phyloP scores from a whole-genome alignment of 35 echinoderm and acorn worm genomes.

The Eucidaris tribuloides region DNA sequence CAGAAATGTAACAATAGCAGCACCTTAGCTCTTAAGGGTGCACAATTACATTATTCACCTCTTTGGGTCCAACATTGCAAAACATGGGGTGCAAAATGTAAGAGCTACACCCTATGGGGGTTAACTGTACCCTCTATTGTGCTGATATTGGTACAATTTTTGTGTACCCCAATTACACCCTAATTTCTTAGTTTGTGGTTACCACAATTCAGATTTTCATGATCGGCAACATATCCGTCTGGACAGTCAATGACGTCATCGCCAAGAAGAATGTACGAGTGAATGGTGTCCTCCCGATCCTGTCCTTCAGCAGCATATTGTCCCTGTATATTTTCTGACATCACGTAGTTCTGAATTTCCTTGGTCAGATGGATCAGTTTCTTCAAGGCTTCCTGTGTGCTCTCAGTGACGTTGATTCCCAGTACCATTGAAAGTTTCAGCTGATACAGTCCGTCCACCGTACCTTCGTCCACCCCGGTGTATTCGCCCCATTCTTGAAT shows the following conservation, averaged over 20 bases:
- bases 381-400: neutral
- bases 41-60: too few species aligned
- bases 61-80: too few species aligned
- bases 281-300: neutral
- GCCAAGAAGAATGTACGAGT: neutral
- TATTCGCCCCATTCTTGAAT: neutral
- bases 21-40: too few species aligned
- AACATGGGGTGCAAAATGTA: too few species aligned
- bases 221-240: neutral
- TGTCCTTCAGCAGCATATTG: neutral
- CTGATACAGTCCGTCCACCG: neutral
- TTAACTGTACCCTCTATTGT: too few species aligned
- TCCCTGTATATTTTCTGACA: neutral
- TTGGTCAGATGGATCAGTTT: neutral
- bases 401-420: neutral
- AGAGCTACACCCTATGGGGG: too few species aligned
- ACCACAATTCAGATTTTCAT: slow-evolving; percentile 4
- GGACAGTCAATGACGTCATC: neutral
- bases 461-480: neutral
- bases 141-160: too few species aligned
- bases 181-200: too few species aligned
- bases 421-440: neutral
- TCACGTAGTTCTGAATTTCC: neutral
- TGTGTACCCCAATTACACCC: too few species aligned
- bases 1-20: too few species aligned